Evolutionary conservation across 1,140 invertebrate species (phyloP).

Genomic region (Hylyphantes graminicola): DNA sequence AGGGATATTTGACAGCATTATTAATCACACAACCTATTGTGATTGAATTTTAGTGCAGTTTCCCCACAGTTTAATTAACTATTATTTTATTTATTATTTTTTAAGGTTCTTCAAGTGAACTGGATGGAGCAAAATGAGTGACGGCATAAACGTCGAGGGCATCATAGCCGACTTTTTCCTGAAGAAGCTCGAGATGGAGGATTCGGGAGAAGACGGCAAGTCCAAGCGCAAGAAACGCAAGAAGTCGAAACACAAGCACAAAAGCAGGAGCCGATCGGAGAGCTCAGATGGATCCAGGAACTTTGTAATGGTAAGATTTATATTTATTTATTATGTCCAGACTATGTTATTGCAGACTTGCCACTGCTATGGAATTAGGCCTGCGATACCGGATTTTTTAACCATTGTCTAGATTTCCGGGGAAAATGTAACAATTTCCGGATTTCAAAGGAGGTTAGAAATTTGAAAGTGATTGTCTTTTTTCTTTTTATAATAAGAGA

Average conservation of each 20-base stretch:
- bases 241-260: constrained; percentile 20
- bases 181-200: constrained; percentile 17
- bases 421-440: no score
- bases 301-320: background rate
- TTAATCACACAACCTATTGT: no score
- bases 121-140: background rate
- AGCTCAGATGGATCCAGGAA: background rate
- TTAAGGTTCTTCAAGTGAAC: constrained; percentile 4
- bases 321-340: background rate
- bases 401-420: no score
- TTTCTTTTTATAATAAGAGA: no score
- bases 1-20: no score
- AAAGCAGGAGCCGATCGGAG: background rate
- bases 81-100: background rate
- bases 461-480: no score
- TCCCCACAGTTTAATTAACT: background rate
- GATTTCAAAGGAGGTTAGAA: no score
- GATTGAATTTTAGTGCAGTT: no score
- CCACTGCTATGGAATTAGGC: no score
- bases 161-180: constrained; percentile 45
- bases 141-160: constrained; percentile 17
- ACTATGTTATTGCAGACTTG: no score
- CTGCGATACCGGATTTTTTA: no score
- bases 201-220: constrained; percentile 5
- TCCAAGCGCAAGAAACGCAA: constrained; percentile 39